Evolutionary conservation across 2,113 vertebrate genomes (phyloP), one percentile per base, ranked within the genome.

Genomic region (Casuarius casuarius): DNA sequence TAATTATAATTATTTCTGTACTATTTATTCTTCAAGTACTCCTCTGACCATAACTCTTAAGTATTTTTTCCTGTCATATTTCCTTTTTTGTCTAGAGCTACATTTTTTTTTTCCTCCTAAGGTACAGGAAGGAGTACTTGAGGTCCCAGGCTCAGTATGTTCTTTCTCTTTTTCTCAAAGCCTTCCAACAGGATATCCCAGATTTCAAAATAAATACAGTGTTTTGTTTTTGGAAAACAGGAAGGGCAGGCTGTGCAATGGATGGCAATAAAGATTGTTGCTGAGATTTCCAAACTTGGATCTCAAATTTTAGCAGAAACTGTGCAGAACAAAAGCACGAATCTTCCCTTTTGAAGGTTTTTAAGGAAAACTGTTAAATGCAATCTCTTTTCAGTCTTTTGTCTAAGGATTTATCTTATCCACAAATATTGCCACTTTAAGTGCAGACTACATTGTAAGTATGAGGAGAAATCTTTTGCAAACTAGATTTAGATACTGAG

Each of bases 171-270:
- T 95, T 87, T 8, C 78, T 94, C 89, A 95, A 92, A 96, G 78
- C n/a, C 38, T 94, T 95, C 84, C 82, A 92, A 91, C 95, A 96
- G 97, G 97, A 97, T 97, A 88, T 97, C 95, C 97, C 93, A 91
- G 92, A 40, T 91, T 95, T 91, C 65, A 84, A 97, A 94, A 94
- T 95, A 97, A 96, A 94, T 83, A 46, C 65, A 88, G 40, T 72
- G 70, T 90, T 95, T 97, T 96, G 84, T 29, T 91, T 96, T 80
- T 91, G 78, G 96, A 94, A 97, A 97, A 96, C 97, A 97, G 97
- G 97, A 97, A 97, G 91, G 93, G 95, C 97, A 93, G 91, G 76
- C 79, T 89, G 25, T 74, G 84, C 84, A 85, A 38, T 90, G 42
- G 81, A 86, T 87, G 51, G 92, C 61, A 96, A 90, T 96, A 94